A percentile compares a stretch with the other conserved stretches of the same genome.
These are phyloP conservation scores for Spilosoma lubricipeda DNA, from an alignment of 2,888 invertebrate species.

Conservation along the genomic window DNA sequence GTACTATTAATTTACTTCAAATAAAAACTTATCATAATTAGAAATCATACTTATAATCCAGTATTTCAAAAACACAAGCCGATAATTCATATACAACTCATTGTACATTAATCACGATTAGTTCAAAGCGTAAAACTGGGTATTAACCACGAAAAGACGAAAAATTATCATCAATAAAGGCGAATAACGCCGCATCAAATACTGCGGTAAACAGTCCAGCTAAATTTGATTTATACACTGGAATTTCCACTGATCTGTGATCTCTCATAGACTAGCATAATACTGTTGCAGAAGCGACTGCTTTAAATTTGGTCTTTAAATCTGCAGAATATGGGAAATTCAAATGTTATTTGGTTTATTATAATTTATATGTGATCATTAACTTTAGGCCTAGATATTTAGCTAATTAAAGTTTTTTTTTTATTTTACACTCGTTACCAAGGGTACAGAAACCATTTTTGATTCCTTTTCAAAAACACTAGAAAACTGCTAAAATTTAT, in stretches of 20 bases:
- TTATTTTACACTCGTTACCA: no score
- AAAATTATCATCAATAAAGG: conserved; percentile 35
- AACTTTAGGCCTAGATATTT: no score
- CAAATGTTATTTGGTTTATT: no score
- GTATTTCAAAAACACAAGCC: not conserved
- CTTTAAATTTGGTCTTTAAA: not conserved
- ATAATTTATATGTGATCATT: no score
- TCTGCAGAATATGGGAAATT: no score
- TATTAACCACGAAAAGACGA: conserved; percentile 20
- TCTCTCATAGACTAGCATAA: conserved; percentile 48
- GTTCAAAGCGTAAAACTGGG: conserved; percentile 17
- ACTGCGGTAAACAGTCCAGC: conserved; percentile 56
- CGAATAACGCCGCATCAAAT: conserved; percentile 36
- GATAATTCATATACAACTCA: not conserved
- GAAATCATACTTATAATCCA: not conserved
- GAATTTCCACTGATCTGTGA: conserved; percentile 66
- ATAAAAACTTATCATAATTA: not conserved
- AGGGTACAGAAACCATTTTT: no score
- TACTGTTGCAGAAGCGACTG: not conserved
- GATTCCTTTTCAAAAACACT: no score
- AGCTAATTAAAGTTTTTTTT: no score
- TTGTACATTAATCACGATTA: conserved; percentile 18
- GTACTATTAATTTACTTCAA: not conserved
- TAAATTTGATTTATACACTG: conserved; percentile 67
- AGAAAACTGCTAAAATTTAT: no score